Evolutionary conservation across 2,113 vertebrate species (phyloP).

Genomic region (Saccopteryx leptura): DNA sequence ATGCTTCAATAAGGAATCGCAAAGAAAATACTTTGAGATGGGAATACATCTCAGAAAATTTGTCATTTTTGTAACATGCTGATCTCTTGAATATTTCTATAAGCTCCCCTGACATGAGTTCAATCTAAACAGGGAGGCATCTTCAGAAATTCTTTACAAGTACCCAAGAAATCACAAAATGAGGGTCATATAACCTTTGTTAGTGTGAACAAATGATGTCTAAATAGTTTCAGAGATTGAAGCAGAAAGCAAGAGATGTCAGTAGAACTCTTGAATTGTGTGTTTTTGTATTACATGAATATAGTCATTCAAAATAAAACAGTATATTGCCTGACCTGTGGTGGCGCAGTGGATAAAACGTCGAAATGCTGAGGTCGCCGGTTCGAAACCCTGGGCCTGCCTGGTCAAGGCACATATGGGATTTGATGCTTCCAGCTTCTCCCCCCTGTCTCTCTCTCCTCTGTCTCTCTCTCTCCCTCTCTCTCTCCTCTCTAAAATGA

Average conservation of each 20-base stretch:
- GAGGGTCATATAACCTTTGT: neutral
- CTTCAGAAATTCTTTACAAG: constrained; percentile 56
- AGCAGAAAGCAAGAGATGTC: neutral
- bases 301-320: constrained; percentile 64
- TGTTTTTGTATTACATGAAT: neutral
- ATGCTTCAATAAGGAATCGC: constrained; percentile 21
- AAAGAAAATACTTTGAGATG: constrained; percentile 47
- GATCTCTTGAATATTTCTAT: constrained; percentile 10
- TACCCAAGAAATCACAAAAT: constrained; percentile 26
- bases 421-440: no score
- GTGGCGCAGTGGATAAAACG: no score
- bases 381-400: no score
- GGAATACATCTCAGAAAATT: neutral
- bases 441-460: no score
- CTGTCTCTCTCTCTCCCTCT: no score
- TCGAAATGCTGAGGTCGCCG: no score
- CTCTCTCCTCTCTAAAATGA: no score
- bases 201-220: neutral
- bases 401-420: no score
- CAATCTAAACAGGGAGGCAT: neutral
- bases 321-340: neutral
- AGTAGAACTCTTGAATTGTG: neutral
- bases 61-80: constrained; percentile 25
- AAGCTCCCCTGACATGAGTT: neutral
- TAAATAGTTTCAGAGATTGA: constrained; percentile 6